phyloP scores from a whole-genome alignment of 2,888 invertebrate species.

The Drosophila pseudotakahashii region DNA sequence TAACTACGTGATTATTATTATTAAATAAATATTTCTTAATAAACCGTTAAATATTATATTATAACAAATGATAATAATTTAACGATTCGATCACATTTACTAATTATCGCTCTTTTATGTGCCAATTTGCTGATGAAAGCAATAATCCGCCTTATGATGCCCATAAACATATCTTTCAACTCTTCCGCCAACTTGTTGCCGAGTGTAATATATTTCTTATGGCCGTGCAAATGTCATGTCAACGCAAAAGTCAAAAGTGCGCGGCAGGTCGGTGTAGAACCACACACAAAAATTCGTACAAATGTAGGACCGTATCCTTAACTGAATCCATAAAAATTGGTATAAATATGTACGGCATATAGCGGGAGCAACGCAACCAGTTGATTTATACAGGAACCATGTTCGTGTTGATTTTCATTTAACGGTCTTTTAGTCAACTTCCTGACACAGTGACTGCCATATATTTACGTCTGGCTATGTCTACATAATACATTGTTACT shows the following conservation, averaged over 20 bases:
- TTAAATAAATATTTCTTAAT: too few relatives aligned
- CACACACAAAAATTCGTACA: slow-evolving; percentile 17
- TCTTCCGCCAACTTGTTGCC: slow-evolving; percentile 11
- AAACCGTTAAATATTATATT: too few relatives aligned
- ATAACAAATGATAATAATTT: too few relatives aligned
- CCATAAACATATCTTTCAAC: background rate
- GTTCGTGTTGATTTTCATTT: slow-evolving; percentile 80
- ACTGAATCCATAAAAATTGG: slow-evolving; percentile 31
- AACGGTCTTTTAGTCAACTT: slow-evolving; percentile 81
- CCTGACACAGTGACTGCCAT: slow-evolving; percentile 80
- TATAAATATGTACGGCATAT: slow-evolving; percentile 39
- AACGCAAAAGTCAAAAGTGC: slow-evolving; percentile 77
- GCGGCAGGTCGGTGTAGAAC: slow-evolving; percentile 46
- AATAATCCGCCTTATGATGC: background rate
- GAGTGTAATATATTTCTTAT: slow-evolving; percentile 52
- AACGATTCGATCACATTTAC: background rate
- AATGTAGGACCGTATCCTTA: slow-evolving; percentile 19
- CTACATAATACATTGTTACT: slow-evolving; percentile 47
- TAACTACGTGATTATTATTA: too few relatives aligned
- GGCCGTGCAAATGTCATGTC: slow-evolving; percentile 74
- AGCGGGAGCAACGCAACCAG: slow-evolving; percentile 70
- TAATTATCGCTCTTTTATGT: background rate
- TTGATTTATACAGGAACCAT: slow-evolving; percentile 72
- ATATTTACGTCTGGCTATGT: slow-evolving; percentile 65
- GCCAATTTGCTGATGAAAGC: background rate